Evolutionary conservation across 2,113 vertebrate species (phyloP).

Genomic region (Notarius lentiginosus): DNA sequence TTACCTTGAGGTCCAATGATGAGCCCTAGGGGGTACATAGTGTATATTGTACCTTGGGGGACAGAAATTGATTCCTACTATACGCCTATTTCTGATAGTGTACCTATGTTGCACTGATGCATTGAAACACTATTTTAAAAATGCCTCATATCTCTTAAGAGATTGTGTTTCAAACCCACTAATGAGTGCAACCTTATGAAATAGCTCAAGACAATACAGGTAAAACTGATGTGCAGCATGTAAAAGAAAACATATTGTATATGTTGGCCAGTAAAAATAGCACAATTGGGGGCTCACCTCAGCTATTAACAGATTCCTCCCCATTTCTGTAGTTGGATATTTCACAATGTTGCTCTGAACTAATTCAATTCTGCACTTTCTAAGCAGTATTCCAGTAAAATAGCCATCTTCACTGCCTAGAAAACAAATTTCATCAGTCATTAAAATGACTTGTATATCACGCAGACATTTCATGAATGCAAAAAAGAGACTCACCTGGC

Average conservation of each 20-base stretch:
- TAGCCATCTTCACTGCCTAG: constrained; percentile 75
- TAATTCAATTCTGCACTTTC: constrained; percentile 78
- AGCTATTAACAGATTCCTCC: constrained; percentile 80
- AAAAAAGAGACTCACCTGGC: constrained; percentile 65
- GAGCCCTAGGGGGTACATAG: too few species aligned
- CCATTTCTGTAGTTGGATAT: constrained; percentile 80
- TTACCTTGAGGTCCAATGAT: too few species aligned
- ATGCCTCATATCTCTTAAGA: not conserved
- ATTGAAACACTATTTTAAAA: not conserved
- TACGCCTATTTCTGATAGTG: too few species aligned
- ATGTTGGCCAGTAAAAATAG: not conserved
- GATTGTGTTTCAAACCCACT: not conserved
- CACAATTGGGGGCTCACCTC: constrained; percentile 65
- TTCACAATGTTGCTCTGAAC: constrained; percentile 74
- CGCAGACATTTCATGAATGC: not conserved
- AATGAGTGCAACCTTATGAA: not conserved
- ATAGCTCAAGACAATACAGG: not conserved
- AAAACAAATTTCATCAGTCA: constrained; percentile 26
- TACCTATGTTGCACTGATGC: not conserved
- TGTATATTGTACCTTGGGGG: too few species aligned
- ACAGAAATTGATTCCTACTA: too few species aligned
- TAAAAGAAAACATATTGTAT: not conserved
- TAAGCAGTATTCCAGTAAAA: constrained; percentile 82
- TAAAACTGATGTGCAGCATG: not conserved
- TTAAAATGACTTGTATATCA: not conserved